Percentiles rank a stretch among this genome's conserved stretches.
Evolutionary conservation across 53 echinoderm and acorn worm genomes (phyloP).

Genomic region (Antedon mediterranea): DNA sequence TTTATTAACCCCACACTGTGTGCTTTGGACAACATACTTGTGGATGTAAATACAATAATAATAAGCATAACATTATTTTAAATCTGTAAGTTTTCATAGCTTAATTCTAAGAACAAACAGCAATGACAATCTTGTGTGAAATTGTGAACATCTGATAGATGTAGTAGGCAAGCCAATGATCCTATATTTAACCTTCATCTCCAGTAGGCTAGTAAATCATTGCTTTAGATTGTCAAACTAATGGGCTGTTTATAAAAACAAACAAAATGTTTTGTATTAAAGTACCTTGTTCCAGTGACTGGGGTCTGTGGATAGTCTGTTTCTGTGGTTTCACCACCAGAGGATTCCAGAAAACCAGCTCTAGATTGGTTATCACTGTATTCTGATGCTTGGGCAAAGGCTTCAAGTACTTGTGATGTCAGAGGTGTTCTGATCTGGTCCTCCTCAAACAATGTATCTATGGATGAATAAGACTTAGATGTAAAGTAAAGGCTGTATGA

Average conservation of each 20-base stretch:
- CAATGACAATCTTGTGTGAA: too few relatives aligned
- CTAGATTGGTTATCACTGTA: not conserved
- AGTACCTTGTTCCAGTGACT: constrained; percentile 60
- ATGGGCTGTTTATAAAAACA: not conserved
- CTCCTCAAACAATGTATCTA: not conserved
- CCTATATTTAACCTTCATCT: too few relatives aligned
- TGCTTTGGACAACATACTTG: too few relatives aligned
- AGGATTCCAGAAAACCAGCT: not conserved
- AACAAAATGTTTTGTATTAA: too few relatives aligned
- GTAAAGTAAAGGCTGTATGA: too few relatives aligned
- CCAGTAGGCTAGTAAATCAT: not conserved
- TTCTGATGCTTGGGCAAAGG: not conserved
- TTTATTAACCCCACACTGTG: too few relatives aligned
- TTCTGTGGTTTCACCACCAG: not conserved
- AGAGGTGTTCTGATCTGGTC: not conserved
- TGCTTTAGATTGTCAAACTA: not conserved
- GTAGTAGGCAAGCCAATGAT: too few relatives aligned
- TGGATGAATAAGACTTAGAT: not conserved
- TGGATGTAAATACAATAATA: too few relatives aligned
- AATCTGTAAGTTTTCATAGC: too few relatives aligned
- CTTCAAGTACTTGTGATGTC: not conserved
- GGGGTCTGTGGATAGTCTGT: constrained; percentile 69
- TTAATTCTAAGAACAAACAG: too few relatives aligned
- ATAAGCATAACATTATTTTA: too few relatives aligned
- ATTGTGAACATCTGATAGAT: too few relatives aligned